A percentile compares a stretch with the other conserved stretches of the same genome.
Evolutionary conservation across 2,888 invertebrate species (phyloP).

Genomic region (Drosophila pseudotakahashii): DNA sequence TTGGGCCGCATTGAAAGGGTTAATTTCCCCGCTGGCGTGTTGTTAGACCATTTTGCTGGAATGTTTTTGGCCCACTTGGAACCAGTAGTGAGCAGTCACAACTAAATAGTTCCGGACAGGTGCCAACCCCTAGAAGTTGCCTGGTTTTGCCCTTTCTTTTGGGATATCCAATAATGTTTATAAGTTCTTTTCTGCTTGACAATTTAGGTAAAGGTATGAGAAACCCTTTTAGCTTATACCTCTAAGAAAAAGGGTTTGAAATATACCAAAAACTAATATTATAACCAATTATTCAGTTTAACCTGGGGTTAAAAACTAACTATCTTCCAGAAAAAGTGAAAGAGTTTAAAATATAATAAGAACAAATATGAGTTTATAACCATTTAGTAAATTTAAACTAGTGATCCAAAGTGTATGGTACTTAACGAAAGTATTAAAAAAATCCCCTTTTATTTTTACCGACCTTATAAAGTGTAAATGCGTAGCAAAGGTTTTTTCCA

Average conservation of each 20-base stretch:
- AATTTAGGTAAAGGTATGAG: background rate
- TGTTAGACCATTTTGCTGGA: slow-evolving; percentile 25
- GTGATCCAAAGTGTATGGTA: background rate
- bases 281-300: too few relatives aligned
- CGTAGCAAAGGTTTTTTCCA: background rate
- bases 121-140: background rate
- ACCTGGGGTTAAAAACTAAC: too few relatives aligned
- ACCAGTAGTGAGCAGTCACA: slow-evolving; percentile 22
- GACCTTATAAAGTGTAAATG: slow-evolving; percentile 1
- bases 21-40: slow-evolving; percentile 44
- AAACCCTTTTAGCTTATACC: background rate
- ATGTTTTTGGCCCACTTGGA: slow-evolving; percentile 22
- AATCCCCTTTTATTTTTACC: background rate
- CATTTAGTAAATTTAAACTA: too few relatives aligned
- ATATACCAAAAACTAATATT: too few relatives aligned
- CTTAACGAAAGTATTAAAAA: background rate
- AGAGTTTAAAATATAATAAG: too few relatives aligned
- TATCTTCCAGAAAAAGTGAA: too few relatives aligned
- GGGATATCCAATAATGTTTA: background rate
- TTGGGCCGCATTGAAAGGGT: slow-evolving; percentile 44
- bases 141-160: background rate
- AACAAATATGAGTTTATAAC: too few relatives aligned
- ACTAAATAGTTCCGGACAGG: slow-evolving; percentile 27
- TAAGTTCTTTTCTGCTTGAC: background rate
- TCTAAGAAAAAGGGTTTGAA: too few relatives aligned